Base-by-base conservation (phyloP, 1,140 invertebrate genomes). In the Lysiphlebus fabarum region DNA sequence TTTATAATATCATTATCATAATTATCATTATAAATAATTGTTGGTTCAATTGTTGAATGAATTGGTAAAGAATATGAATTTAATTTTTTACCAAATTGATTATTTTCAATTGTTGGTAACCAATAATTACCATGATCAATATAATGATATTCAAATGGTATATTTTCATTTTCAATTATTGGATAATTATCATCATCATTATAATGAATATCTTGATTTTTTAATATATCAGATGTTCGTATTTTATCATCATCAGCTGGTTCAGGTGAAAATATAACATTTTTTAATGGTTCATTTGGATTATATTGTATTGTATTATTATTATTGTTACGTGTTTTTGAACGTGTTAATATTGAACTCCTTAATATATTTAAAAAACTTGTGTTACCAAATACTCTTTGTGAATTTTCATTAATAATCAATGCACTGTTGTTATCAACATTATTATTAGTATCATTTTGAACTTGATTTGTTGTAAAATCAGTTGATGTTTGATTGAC, bases 311-410 rank as follows among this genome's bases (percentile, higher is more conserved):
- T 26, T 26, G 17, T 26, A 4, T 11, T 33, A 44, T 44, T 55
- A 34, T 10, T 10, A 36, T 36, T 49, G 26, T 7, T 57, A 14
- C 33, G 54, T 37, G 47, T 56, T 37, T n/a, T 56, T 8, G 9
- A n/a, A 8, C 12, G 55, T 26, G 33, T 34, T 12, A 57, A 53
- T 6, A 61, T 34, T 12, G 47, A 42, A 56, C 47, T 63, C 11
- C 55, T 51, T 38, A 63, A 55, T 7, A 36, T 17, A 42, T 47
- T 60, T 8, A 41, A 11, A 2, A 56, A 17, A 53, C 38, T 60
- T n/a, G 38, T 55, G 12, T 55, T 60, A 1, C 58, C 53, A 48
- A 60, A 60, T 34, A 55, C 11, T 55, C 42, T 36, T 51, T 40
- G 40, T 10, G 33, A 7, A 17, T 56, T 50, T 6, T 26, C 36